Evolutionary conservation across 2,797 vertebrate genomes (phyloP), one percentile per base, ranked within the genome.

Genomic region (Calcarius lapponicus): DNA sequence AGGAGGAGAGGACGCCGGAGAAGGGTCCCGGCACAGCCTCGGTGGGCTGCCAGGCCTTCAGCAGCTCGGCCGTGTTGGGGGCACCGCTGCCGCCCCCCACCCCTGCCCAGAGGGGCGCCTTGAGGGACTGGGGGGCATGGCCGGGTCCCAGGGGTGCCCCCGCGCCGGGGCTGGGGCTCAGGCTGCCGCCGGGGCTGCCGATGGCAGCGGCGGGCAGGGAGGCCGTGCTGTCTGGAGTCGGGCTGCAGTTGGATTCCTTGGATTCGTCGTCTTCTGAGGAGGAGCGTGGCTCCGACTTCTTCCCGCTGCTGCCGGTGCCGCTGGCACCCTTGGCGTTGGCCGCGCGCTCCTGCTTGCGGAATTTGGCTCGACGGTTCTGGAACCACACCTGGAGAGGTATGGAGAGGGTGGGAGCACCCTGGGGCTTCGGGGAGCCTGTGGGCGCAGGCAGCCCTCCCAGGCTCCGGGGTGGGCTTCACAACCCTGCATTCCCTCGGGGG

Each of bases 171-270:
- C 98, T 99, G 76, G 99, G 99, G 95, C 99, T 99, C 85, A 99
- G 98, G 96, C 99, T 99, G 93, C 98, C 85, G 11, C 97, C 98
- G 0, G 99, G 99, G 86, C 99, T 99, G 93, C 98, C 98, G 84
- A 99, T 98, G 5, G 98, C 98, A 0, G 99, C 98, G 13, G 98
- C 97, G 4, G 99, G 98, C 96, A 99, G 97, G 17, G 99, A 99
- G 22, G 99, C 99, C 10, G 99, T 99, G 98, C 99, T 99, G 98
- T 99, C 99, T 0, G 99, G 99, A 3, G 99, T 99, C 43, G 98
- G 99, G 97, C 99, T 99, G 98, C 99, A 99, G 95, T 98, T 99
- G 96, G 99, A 99, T 84, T 99, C 99, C 95, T 99, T 99, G 92
- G 99, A 99, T 90, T 99, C 99, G 13, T 99, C 99, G 13, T 99